Evolutionary conservation across 2,888 invertebrate genomes (phyloP), one percentile per base, ranked within the genome.

Genomic region (Watsonalla binaria): DNA sequence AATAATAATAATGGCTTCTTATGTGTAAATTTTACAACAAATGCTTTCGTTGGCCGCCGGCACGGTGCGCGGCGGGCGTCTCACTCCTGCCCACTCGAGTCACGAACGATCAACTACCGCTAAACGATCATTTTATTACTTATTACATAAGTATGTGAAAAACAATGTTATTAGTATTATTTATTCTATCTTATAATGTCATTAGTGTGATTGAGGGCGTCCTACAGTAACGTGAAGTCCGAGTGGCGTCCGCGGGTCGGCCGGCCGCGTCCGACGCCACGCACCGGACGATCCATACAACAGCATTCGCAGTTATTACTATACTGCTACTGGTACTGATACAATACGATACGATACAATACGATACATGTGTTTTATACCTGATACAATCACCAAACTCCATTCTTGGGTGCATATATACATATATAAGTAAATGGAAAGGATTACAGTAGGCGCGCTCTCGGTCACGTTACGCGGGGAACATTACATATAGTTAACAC

Each of bases 1-100:
- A 85, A 87, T 86, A 86, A 86, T 84, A 81, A 89, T 88, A 88
- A 86, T 90, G 88, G 90, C 88, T 80, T 82, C 87, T 89, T 90
- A 89, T 80, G 75, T 82, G 88, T 87, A 76, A 86, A 85, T 86
- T 82, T 86, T 88, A 90, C 86, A 90, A 90, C 89, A 89, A 90
- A 90, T 88, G 90, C 88, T 80, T 83, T 86, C 88, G 89, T 84
- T 85, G 84, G 85, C 82, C 86, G 84, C 85, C 87, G 86, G 82
- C 84, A 70, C 74, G 80, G 78, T 70, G 83, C 80, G 79, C 80
- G 81, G 77, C 81, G 79, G 77, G 76, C 77, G 78, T 68, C 70
- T 65, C 69, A 62, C 73, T 71, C 62, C 66, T 65, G 79, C 76
- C 76, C 76, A 66, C 78, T 75, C 76, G 74, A 74, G 66, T 69